Percentiles rank a stretch among this genome's conserved stretches.
phyloP scores from a whole-genome alignment of 1,140 invertebrate species.

The Cydia splendana region DNA sequence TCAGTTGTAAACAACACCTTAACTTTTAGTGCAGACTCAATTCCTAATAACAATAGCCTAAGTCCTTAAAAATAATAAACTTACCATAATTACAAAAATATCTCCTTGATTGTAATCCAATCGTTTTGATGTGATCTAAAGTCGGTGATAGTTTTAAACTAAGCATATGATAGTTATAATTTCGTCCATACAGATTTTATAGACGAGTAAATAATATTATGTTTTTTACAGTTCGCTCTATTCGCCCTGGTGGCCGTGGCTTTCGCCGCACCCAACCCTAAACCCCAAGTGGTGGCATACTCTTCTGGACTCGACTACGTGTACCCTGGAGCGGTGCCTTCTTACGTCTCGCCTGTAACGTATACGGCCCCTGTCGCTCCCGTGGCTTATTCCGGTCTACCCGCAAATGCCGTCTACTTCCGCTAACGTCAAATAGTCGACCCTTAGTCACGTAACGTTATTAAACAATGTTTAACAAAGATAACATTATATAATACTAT shows the following conservation, averaged over 20 bases:
- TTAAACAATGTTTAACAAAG: background rate
- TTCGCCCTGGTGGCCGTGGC: constrained; percentile 67
- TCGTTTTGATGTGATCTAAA: too few relatives aligned
- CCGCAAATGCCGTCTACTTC: background rate
- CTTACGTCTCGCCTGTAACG: background rate
- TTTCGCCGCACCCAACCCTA: constrained; percentile 38
- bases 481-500: background rate
- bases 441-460: background rate
- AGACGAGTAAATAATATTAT: background rate
- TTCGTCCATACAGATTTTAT: background rate
- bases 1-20: too few relatives aligned
- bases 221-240: constrained; percentile 60
- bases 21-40: too few relatives aligned
- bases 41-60: too few relatives aligned
- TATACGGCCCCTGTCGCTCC: background rate
- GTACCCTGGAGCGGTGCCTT: constrained; percentile 33
- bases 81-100: too few relatives aligned
- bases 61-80: too few relatives aligned
- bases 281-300: constrained; percentile 37
- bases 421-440: background rate
- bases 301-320: constrained; percentile 41
- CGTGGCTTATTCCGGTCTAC: background rate
- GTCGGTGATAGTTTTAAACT: too few relatives aligned
- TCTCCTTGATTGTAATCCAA: too few relatives aligned
- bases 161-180: too few relatives aligned